Base-by-base conservation (phyloP, 2,113 vertebrate species). In the Donacobius atricapilla region DNA sequence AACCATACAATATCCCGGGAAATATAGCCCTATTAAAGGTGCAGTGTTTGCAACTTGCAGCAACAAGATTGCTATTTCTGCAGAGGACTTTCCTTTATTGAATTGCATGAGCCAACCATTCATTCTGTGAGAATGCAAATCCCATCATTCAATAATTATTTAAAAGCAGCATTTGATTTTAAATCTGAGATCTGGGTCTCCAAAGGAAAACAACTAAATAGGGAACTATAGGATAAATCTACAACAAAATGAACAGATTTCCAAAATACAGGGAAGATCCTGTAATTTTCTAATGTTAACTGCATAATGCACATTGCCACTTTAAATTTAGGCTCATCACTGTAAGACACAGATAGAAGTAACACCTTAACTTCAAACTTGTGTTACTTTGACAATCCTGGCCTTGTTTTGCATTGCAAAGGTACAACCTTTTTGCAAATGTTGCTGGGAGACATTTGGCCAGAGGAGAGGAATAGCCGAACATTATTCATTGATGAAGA, bases 401-500 rank as follows among this genome's bases (percentile, higher is more conserved):
- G 37, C 15, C 31, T 66, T 50, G 33, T 15, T 91, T 81, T 87
- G 22, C 10, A 33, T 35, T 71, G 39, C 37, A 66, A 73, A 69
- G 13, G 48, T 73, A 16, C 0, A 66, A 16, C 6, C 9, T 78
- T 77, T 80, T 57, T 40, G 21, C n/a, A 81, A 37, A 24, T 35
- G 10, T 65, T 91, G 19, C 42, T 40, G 42, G 18, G 45, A 66
- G 3, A 47, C 7, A 4, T 71, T 64, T 16, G 44, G 13, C 33
- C 45, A 73, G 30, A 60, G 40, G 7, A 83, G 27, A 3, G 35
- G 11, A 70, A 57, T 10, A 65, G 31, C 8, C 15, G 60, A 69
- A 61, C 2, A 2, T 20, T 78, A 77, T 78, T 28, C 13, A 23
- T 21, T 0, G 0, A 11, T 60, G 73, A 65, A 61, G 23, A 17